Evolutionary conservation across 1,140 invertebrate genomes (phyloP).

Genomic region (Physella acuta): DNA sequence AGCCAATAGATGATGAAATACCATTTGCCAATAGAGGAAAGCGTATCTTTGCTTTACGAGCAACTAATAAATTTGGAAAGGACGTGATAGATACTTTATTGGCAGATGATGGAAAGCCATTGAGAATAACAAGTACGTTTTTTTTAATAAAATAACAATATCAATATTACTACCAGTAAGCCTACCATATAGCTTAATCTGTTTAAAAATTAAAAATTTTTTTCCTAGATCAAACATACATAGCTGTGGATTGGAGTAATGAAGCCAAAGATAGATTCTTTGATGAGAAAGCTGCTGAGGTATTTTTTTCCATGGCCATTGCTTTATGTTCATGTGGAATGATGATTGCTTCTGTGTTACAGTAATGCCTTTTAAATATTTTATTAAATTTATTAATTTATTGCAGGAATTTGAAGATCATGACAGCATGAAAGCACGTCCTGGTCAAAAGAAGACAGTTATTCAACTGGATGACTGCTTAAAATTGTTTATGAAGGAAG

Average conservation of each 20-base stretch:
- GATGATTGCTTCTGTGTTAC: too few species aligned
- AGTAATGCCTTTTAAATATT: too few species aligned
- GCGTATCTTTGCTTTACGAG: slow-evolving; percentile 53
- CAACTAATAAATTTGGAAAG: slow-evolving; percentile 61
- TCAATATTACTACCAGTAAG: too few species aligned
- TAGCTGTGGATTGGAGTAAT: slow-evolving; percentile 61
- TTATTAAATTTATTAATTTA: too few species aligned
- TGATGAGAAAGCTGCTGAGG: slow-evolving; percentile 57
- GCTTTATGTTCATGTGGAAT: too few species aligned
- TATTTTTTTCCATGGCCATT: too few species aligned
- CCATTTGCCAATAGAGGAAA: slow-evolving; percentile 19
- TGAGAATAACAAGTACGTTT: slow-evolving; percentile 54
- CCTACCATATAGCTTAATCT: too few species aligned
- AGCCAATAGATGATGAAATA: slow-evolving; percentile 29
- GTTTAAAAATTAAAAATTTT: too few species aligned
- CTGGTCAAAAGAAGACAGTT: slow-evolving; percentile 51
- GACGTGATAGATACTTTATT: slow-evolving; percentile 51
- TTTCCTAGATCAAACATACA: slow-evolving; percentile 54
- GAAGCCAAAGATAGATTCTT: slow-evolving; percentile 60
- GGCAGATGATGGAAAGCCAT: slow-evolving; percentile 51
- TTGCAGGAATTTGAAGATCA: slow-evolving; percentile 49
- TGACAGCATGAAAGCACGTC: slow-evolving; percentile 42
- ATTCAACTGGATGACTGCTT: slow-evolving; percentile 62
- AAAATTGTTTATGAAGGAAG: slow-evolving; percentile 62
- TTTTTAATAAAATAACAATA: too few species aligned